Evolutionary conservation across 2,113 vertebrate genomes (phyloP), one percentile per base, ranked within the genome.

Genomic region (Mionectes macconnelli): DNA sequence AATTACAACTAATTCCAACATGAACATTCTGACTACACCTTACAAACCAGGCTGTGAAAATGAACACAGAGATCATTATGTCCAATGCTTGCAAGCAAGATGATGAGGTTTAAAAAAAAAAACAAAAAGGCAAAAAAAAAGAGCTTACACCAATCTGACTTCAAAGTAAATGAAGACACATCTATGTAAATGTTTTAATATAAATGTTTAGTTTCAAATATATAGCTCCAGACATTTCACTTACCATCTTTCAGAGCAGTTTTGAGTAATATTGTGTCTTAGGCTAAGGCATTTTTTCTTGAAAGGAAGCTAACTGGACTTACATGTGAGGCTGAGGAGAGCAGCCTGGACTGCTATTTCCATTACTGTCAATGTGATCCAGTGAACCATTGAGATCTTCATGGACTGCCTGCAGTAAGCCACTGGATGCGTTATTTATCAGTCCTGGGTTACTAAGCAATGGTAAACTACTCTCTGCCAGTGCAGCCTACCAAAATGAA

Each of bases 351-450:
- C 99, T 99, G 98, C 98, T 98, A 94, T 99, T 99, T 96, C 99
- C 99, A 94, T 99, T 99, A 97, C 99, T 99, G 98, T 99, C 99
- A 93, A 99, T 98, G 98, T 99, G 99, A 96, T 99, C 99, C 96
- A 99, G 96, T 7, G 99, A 98, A 94, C 99, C 99, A 90, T 99
- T 99, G 96, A 99, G 98, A 94, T 99, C 99, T 96, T 99, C 99
- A 18, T 99, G 99, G 95, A 98, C 97, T 6, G 98, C 98, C 96
- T 99, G 99, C 97, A 99, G 97, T 95, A 99, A 98, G 94, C 95
- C 98, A 68, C 98, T 99, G 95, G 99, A 99, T 93, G 99, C 98
- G 74, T 99, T 99, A 97, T 98, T 99, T 98, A 99, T 99, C 97
- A 99, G 97, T 73, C 99, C 98, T 8, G 99, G 98, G 95, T 98